Evolutionary conservation across 2,113 vertebrate genomes (phyloP), one percentile per base, ranked within the genome.

Genomic region (Alethe diademata): DNA sequence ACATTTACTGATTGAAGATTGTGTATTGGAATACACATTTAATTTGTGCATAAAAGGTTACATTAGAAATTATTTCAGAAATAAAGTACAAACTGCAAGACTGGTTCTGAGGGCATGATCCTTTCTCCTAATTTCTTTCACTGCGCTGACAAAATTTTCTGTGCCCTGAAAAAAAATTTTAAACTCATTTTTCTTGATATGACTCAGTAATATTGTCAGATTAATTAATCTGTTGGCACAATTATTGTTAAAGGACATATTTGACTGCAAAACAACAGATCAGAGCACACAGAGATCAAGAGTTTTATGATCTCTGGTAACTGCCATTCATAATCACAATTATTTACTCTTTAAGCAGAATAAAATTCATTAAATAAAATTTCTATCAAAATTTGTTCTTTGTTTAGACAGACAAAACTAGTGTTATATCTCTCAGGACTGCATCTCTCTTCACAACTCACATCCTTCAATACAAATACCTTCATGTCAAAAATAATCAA

Each of bases 401-500:
- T 82, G 29, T 74, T 79, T 87, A 93, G 82, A 91, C 67, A 85
- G 79, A 97, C 56, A 69, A 95, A 66, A 45, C 24, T 72, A 83
- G 20, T 35, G 29, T 47, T 82, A 0, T 35, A 31, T 88, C 93
- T 96, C 90, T 70, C 64, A 93, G 86, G 86, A 92, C 43, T 74
- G 56, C 26, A 54, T 57, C 72, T 57, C 64, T 89, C 82, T 70
- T 62, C 61, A 79, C 75, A 78, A 84, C n/a, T 57, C 66, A n/a
- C 35, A 28, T 82, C 76, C 85, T 94, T 95, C 90, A 88, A 23
- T 26, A 92, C 38, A 90, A 96, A 95, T 90, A 94, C 71, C 61
- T 96, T 79, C 72, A 93, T 1, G 23, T 74, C 53, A 96, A 89
- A 97, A 96, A 91, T 70, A 92, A 89, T 73, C 88, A 93, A 83